Evolutionary conservation across 2,797 vertebrate species (phyloP), one percentile per base, ranked within the genome.

Genomic region (Falco columbarius): DNA sequence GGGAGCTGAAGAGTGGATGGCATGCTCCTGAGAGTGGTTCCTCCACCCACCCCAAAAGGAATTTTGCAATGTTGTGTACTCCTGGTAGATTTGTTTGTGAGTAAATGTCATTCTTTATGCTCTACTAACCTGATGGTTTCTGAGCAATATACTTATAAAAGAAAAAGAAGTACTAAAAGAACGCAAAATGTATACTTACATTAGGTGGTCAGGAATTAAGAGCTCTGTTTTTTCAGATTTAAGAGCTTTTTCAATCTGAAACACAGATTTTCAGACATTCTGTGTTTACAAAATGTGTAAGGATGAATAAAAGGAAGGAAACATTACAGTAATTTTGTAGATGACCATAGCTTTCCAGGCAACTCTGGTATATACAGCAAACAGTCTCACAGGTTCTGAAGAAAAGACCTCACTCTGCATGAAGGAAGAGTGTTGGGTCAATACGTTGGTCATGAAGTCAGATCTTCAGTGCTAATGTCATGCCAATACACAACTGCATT

Each of bases 31-130:
- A 29, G 18, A n/a, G 27, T 0, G 0, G 38, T 42, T 74, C 32
- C 52, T 75, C 42, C 47, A 3, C 0, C 0, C 0, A 0, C 6
- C 38, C 34, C 10, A 5, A 10, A 68, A 32, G 34, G 22, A 22
- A 24, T 42, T 88, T 30, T 66, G 26, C 4, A 21, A 3, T 17
- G 32, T 7, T 49, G 4, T 62, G 23, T 46, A 7, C 30, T 66
- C 54, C 36, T 40, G 52, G 42, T 44, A 46, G 56, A n/a, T 59
- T 77, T 73, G 5, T 32, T 81, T 75, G 30, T 21, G 24, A 62
- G 71, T 49, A 73, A 92, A 66, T 3, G 5, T n/a, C 66, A 42
- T 14, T 21, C 72, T 83, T 55, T 34, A 20, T 42, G 21, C 13
- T 82, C 24, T 62, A 19, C 22, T 76, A 61, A 30, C 46, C 29